Percentiles rank a stretch among this genome's conserved stretches.
Conservation (phyloP, 2,113 vertebrate species). For the Colius striatus region DNA sequence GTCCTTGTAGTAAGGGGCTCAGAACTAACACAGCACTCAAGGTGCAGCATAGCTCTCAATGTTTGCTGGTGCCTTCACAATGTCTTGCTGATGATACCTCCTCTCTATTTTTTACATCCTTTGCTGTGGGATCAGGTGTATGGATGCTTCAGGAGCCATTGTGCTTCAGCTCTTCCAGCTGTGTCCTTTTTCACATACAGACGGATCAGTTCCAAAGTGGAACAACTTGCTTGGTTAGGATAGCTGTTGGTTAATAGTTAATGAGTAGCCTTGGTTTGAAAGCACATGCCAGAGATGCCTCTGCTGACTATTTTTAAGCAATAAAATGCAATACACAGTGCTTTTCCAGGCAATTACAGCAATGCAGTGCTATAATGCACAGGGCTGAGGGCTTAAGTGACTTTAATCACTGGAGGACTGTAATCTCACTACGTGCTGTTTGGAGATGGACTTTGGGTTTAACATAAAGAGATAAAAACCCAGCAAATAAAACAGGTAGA, state of each 20-base stretch:
- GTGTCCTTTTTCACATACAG: background rate
- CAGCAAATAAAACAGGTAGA: background rate
- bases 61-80: background rate
- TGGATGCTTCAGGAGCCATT: fast-evolving
- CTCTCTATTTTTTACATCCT: background rate
- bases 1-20: too few species aligned
- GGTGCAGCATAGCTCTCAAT: too few species aligned
- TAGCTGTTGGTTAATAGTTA: background rate
- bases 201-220: background rate
- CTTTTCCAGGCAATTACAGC: background rate
- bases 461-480: too few species aligned
- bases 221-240: background rate
- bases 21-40: too few species aligned
- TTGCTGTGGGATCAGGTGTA: background rate
- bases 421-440: background rate
- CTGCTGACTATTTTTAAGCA: background rate
- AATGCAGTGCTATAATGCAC: background rate
- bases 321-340: background rate
- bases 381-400: background rate
- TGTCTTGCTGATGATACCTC: background rate
- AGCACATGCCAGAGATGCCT: background rate
- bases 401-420: background rate
- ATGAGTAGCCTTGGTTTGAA: background rate
- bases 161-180: background rate
- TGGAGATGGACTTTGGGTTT: background rate